A percentile compares a stretch with the other conserved stretches of the same genome.
phyloP scores from a whole-genome alignment of 1,140 invertebrate species.

The Leptoteleia sp. region DNA sequence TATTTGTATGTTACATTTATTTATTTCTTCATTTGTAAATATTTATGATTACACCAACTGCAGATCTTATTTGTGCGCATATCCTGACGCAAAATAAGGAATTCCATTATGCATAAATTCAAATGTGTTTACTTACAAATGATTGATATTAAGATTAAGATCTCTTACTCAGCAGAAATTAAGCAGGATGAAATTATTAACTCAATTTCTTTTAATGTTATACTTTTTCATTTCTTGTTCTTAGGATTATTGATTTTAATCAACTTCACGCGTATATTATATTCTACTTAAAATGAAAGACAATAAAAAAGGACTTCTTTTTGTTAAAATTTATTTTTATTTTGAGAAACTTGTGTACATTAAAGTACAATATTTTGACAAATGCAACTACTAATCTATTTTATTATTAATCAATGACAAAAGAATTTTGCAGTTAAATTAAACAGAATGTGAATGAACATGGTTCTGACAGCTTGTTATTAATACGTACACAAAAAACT shows the following conservation, averaged over 20 bases:
- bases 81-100: slow-evolving; percentile 8
- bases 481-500: not conserved
- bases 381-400: no score
- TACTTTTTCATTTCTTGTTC: not conserved
- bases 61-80: not conserved
- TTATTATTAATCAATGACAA: no score
- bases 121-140: not conserved
- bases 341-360: no score
- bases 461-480: not conserved
- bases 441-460: no score
- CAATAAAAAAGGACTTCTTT: no score
- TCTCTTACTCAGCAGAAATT: slow-evolving; percentile 12
- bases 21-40: not conserved
- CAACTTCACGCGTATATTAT: no score
- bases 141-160: not conserved
- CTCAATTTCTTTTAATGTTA: not conserved
- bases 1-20: no score
- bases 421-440: no score
- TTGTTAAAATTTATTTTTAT: no score
- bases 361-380: no score
- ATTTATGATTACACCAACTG: not conserved
- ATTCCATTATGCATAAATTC: not conserved
- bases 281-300: no score
- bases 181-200: not conserved
- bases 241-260: no score